Evolutionary conservation across 2,888 invertebrate genomes (phyloP).

Genomic region (Xestia rhomboidea): DNA sequence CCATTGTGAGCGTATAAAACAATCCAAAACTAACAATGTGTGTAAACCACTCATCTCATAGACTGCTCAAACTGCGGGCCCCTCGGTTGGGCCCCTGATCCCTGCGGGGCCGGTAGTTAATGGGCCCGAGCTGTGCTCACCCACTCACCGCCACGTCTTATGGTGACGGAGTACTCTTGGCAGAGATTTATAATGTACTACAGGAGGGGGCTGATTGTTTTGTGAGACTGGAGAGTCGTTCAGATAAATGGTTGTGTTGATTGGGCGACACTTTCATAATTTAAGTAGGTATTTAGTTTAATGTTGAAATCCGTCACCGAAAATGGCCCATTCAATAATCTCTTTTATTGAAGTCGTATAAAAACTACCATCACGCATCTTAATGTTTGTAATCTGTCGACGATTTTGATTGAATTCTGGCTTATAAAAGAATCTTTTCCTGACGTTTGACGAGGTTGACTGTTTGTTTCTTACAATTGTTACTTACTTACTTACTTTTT

Average conservation of each 20-base stretch:
- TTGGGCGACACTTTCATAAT: background rate
- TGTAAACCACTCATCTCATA: conserved; percentile 35
- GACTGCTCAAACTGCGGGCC: conserved; percentile 11
- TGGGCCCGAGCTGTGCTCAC: conserved; percentile 18
- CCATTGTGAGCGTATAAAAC: background rate
- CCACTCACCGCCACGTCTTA: conserved; percentile 20
- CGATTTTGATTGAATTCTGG: background rate
- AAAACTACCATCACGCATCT: background rate
- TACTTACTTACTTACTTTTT: too few species aligned
- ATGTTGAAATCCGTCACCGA: background rate
- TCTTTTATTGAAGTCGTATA: background rate
- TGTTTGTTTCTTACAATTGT: background rate
- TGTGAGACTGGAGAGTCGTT: conserved; percentile 7
- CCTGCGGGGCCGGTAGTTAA: conserved; percentile 25
- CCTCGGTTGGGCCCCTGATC: background rate
- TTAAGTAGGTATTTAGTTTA: background rate
- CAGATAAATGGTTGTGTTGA: conserved; percentile 1
- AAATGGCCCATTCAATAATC: background rate
- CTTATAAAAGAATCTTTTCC: background rate
- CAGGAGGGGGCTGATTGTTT: conserved; percentile 17
- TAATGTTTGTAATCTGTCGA: background rate
- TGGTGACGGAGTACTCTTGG: conserved; percentile 12
- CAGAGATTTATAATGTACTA: conserved; percentile 38
- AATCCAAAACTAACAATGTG: conserved; percentile 28
- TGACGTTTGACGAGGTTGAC: background rate